Base-by-base conservation (phyloP, 2,888 invertebrate genomes). In the Sicus ferrugineus region DNA sequence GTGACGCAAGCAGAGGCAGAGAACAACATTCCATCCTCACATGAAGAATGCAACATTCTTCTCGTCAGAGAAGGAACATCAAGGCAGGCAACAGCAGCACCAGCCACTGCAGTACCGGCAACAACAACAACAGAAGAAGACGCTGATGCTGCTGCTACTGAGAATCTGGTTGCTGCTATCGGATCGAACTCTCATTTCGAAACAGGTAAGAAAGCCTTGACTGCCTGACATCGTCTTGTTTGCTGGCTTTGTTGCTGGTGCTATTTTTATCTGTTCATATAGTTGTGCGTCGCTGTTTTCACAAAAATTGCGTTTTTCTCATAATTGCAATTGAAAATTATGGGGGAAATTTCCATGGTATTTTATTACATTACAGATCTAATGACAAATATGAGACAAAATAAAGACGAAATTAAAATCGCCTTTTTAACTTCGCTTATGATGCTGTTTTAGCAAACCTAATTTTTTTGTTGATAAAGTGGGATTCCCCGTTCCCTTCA, bases 11-110 rank as follows among this genome's bases (percentile, higher is more conserved):
- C 42, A 61, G 26, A 23, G 26, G 38, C 54, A 38, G 58, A 42
- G 30, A 66, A 58, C 66, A 66, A 56, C 66, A 66, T 66, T 66
- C 66, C 66, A 66, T 42, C 26, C 21, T 19, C 38, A 28, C 56
- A 54, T 11, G 66, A 64, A 64, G 52, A 56, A 16, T 46, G 66
- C 66, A 42, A 66, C 21, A 50, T 30, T 50, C 48, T 48, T 42
- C 56, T 30, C 66, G 28, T 56, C 28, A 62, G 4, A 62, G 23
- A n/a, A n/a, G n/a, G n/a, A n/a, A n/a, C 62, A 23, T 23, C 62
- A 26, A 42, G 46, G 38, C 42, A n/a, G 38, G 46, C 48, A 63
- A 28, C 31, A 64, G 21, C 52, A 52, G 21, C 52, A 31, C 21
- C 26, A 48, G 28, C 46, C 28, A 58, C 66, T 42, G 46, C 19